phyloP scores from a whole-genome alignment of 2,113 vertebrate genomes.

The Pyxicephalus adspersus region DNA sequence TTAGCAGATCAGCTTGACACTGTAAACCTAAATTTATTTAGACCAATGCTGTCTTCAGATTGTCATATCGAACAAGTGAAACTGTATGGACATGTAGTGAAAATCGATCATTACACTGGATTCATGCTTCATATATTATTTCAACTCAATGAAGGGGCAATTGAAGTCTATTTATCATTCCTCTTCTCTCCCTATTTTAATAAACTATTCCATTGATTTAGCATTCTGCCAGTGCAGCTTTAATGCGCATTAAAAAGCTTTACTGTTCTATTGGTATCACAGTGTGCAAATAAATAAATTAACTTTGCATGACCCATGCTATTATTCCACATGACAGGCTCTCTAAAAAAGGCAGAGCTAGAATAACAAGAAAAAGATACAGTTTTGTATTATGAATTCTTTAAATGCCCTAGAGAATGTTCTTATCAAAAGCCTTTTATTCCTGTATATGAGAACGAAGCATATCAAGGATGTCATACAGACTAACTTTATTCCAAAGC shows the following conservation, averaged over 20 bases:
- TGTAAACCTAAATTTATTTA: not conserved
- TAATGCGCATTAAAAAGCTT: constrained; percentile 24
- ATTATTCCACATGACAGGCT: constrained; percentile 20
- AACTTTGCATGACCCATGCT: constrained; percentile 35
- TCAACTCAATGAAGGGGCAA: constrained; percentile 17
- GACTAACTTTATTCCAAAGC: no score
- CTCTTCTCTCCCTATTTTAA: constrained; percentile 30
- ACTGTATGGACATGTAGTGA: not conserved
- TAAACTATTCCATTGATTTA: constrained; percentile 40
- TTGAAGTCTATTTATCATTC: constrained; percentile 31
- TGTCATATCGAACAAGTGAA: not conserved
- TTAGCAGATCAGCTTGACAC: not conserved
- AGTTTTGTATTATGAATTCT: constrained; percentile 19
- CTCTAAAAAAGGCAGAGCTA: not conserved
- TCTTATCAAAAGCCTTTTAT: no score
- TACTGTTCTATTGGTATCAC: not conserved
- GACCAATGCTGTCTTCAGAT: not conserved
- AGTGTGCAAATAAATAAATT: constrained; percentile 40
- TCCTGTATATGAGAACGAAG: no score
- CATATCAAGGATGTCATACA: no score
- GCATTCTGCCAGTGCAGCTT: constrained; percentile 20
- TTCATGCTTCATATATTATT: constrained; percentile 28
- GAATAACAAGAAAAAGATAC: constrained; percentile 4
- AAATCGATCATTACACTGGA: constrained; percentile 15
- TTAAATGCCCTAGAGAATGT: not conserved